Evolutionary conservation across 2,797 vertebrate species (phyloP).

Genomic region (Aeoliscus strigatus): DNA sequence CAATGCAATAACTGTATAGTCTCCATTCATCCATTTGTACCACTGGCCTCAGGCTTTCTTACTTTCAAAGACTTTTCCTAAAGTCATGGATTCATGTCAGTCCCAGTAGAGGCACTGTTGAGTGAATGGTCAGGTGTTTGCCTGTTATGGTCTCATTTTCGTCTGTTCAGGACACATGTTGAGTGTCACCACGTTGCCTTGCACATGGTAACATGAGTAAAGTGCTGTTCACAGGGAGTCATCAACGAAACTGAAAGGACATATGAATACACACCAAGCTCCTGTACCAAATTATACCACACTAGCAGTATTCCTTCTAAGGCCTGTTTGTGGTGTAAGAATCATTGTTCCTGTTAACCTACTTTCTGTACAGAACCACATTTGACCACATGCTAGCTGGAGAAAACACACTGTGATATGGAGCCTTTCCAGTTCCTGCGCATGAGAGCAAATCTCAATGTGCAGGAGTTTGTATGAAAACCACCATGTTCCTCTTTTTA

Average conservation of each 20-base stretch:
- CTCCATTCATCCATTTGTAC: constrained; percentile 12
- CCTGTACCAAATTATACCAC: constrained; percentile 32
- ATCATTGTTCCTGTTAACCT: constrained; percentile 3
- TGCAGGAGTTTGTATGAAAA: constrained; percentile 19
- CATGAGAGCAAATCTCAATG: constrained; percentile 7
- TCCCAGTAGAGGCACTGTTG: constrained; percentile 14
- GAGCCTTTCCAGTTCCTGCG: constrained; percentile 14
- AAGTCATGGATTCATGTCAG: constrained; percentile 39
- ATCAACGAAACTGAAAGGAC: constrained; percentile 18
- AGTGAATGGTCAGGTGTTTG: constrained; percentile 42
- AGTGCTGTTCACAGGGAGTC: constrained; percentile 19
- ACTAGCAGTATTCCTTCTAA: constrained; percentile 5
- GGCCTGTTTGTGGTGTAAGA: constrained; percentile 3
- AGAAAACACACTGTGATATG: constrained; percentile 9
- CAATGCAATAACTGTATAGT: constrained; percentile 28
- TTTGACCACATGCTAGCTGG: constrained; percentile 14
- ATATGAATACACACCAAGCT: too few relatives aligned
- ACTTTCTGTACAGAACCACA: too few relatives aligned
- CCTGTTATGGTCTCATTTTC: constrained; percentile 6
- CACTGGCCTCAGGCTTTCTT: constrained; percentile 17
- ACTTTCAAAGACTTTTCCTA: constrained; percentile 44
- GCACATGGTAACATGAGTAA: constrained; percentile 25
- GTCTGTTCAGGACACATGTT: constrained; percentile 28
- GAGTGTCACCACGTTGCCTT: constrained; percentile 14
- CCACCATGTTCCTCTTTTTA: constrained; percentile 9